These are phyloP conservation scores for Botia kubotai DNA, from an alignment of 2,797 vertebrate species.

Conservation along the genomic window DNA sequence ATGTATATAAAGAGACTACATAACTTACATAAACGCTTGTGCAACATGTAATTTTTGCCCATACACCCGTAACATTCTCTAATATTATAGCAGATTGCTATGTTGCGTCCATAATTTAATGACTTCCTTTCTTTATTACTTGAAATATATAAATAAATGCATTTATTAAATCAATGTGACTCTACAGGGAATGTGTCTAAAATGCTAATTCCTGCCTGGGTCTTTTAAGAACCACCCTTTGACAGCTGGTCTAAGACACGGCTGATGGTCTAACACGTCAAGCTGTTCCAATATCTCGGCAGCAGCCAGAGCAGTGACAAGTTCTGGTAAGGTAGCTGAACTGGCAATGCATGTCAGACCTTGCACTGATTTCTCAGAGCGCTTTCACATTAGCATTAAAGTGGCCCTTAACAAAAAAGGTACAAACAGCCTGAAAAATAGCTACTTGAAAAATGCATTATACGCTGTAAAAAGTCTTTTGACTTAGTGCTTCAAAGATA, in stretches of 20 bases:
- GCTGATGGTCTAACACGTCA: conserved; percentile 53
- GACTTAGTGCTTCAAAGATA: conserved; percentile 5
- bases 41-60: conserved; percentile 4
- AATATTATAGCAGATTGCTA: background rate
- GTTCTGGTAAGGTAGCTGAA: conserved; percentile 73
- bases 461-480: conserved; percentile 8
- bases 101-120: background rate
- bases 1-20: conserved; percentile 27
- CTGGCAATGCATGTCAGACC: conserved; percentile 75
- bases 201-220: conserved; percentile 5
- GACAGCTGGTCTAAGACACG: conserved; percentile 37
- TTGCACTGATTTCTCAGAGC: conserved; percentile 69
- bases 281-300: conserved; percentile 53
- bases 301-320: conserved; percentile 73
- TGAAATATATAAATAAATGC: background rate
- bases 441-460: conserved; percentile 21
- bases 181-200: background rate
- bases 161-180: background rate
- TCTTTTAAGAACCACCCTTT: background rate
- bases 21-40: conserved; percentile 21
- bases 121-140: background rate
- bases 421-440: conserved; percentile 36
- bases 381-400: conserved; percentile 74
- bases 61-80: background rate
- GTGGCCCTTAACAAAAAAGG: conserved; percentile 30